Base-by-base conservation (phyloP, 2,888 invertebrate species). In the Epirrita christyi region DNA sequence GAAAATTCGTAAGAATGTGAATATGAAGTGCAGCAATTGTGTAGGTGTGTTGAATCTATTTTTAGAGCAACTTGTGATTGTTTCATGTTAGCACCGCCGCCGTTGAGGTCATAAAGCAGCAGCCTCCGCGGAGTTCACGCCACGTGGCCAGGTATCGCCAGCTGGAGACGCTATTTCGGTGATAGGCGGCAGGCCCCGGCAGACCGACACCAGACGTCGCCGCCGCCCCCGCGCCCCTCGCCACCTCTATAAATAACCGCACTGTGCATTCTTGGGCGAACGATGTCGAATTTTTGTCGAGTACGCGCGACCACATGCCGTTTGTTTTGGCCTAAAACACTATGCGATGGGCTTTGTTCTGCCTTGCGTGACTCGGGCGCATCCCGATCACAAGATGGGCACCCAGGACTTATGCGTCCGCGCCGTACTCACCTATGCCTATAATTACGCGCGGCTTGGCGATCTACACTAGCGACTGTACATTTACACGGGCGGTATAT, bases 151-250 rank as follows among this genome's bases (percentile, higher is more conserved):
- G 90, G 88, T 88, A 89, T 79, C 74, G 85, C 86, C 89, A 90
- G 88, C 91, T 92, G 92, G 91, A 91, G 83, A 85, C 86, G 88
- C 80, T 92, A 92, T 92, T 92, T 92, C 80, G 80, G 92, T 88
- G 92, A 91, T 88, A 92, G 93, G 92, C 89, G 88, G 92, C 93
- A 93, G 93, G 92, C 92, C 93, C 93, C 89, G 93, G 93, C 92
- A 93, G 93, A 92, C 90, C 93, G 92, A 91, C 89, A 90, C 88
- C 89, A 92, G 91, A 91, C 92, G 87, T 85, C 84, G 87, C 82
- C 84, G 86, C 87, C 90, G 89, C 86, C 90, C 90, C 91, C 91
- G 94, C 92, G 86, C 88, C 84, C 85, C 92, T 89, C 85, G 83
- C 81, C 75, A 83, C 81, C 81, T 78, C 91, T 91, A 91, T 85